phyloP scores from a whole-genome alignment of 2,797 vertebrate species.

The Paguma larvata region DNA sequence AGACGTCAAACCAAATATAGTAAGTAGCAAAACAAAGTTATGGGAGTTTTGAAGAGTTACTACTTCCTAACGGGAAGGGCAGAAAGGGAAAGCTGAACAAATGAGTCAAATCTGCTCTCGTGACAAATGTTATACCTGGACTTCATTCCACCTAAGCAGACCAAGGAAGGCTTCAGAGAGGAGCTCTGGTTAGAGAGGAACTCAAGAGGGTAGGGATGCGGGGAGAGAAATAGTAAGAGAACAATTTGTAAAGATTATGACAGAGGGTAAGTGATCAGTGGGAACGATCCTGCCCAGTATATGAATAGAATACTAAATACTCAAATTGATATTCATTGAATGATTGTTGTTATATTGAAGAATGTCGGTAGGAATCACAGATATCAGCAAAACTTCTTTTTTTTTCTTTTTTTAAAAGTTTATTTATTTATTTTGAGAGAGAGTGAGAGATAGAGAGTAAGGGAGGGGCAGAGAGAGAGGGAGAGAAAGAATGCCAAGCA shows the following conservation, averaged over 20 bases:
- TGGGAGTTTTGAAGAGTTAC: background rate
- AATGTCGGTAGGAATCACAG: background rate
- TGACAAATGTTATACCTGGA: background rate
- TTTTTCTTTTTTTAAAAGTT: too few species aligned
- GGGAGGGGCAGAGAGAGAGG: too few species aligned
- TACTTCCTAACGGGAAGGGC: background rate
- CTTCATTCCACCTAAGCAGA: background rate
- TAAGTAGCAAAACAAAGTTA: background rate
- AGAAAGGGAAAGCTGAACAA: background rate
- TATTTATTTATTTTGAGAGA: too few species aligned
- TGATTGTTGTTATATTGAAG: background rate
- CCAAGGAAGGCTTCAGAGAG: background rate
- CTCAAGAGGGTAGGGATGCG: background rate
- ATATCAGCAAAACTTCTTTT: background rate
- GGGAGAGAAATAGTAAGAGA: background rate
- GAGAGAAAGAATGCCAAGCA: too few species aligned
- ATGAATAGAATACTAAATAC: background rate
- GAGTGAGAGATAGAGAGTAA: too few species aligned
- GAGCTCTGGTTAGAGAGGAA: background rate
- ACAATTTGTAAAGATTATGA: slow-evolving; percentile 7
- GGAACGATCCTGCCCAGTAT: background rate
- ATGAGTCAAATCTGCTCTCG: background rate
- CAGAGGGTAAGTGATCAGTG: background rate
- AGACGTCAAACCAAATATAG: slow-evolving; percentile 11
- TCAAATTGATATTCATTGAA: background rate